These are phyloP conservation scores for Pempheris klunzingeri DNA, from an alignment of 2,797 vertebrate species.

Conservation along the genomic window DNA sequence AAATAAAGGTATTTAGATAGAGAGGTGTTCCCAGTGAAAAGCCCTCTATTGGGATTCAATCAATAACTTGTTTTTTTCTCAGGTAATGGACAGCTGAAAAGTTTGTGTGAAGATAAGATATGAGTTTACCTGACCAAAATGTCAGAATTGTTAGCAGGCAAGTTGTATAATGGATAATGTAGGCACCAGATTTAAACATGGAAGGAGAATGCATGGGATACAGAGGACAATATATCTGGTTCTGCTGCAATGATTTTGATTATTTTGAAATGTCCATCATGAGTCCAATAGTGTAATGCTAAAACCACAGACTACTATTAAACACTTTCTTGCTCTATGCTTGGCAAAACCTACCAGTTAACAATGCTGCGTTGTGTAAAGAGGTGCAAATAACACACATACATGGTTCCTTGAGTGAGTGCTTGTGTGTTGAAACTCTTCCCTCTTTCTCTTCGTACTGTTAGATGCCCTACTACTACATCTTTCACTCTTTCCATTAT, in stretches of 20 bases:
- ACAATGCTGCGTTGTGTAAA: neutral
- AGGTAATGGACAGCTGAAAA: neutral
- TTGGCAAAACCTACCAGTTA: neutral
- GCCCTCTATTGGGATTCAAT: neutral
- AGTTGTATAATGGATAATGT: neutral
- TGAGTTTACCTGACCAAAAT: too few species aligned
- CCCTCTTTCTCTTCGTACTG: neutral
- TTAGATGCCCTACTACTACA: neutral
- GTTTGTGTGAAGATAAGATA: neutral
- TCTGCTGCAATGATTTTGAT: neutral
- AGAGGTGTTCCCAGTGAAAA: neutral
- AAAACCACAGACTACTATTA: neutral
- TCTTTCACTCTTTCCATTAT: too few species aligned
- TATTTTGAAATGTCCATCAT: neutral
- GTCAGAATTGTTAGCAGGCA: neutral
- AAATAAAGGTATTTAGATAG: slow-evolving; percentile 9
- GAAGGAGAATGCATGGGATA: neutral
- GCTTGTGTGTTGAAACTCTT: neutral
- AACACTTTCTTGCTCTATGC: neutral
- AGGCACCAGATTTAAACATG: too few species aligned
- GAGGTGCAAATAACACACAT: neutral
- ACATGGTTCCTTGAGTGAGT: neutral
- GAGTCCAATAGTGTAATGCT: neutral
- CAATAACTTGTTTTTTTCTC: neutral
- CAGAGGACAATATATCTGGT: neutral